These are phyloP conservation scores for Gymnosoma rotundatum DNA, from an alignment of 2,888 invertebrate genomes.

Conservation along the genomic window DNA sequence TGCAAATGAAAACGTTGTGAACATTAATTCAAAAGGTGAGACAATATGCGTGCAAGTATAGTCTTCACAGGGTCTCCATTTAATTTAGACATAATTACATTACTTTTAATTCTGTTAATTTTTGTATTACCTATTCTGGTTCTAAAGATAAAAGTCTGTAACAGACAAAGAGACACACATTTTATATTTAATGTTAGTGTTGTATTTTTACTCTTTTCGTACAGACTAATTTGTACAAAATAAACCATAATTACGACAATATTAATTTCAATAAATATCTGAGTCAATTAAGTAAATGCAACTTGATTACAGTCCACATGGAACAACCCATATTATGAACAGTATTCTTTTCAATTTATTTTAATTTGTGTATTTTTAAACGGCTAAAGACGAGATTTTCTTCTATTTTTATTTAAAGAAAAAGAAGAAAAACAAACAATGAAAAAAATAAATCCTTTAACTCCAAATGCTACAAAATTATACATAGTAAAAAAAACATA, in stretches of 20 bases:
- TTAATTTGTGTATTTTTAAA: neutral
- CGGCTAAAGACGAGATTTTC: neutral
- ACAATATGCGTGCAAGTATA: too few species aligned
- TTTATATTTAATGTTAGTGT: too few species aligned
- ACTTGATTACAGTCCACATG: neutral
- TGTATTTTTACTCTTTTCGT: too few species aligned
- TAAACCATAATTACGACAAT: neutral
- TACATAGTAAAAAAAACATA: neutral
- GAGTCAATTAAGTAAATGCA: neutral
- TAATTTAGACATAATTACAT: too few species aligned
- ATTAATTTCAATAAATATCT: neutral
- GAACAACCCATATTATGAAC: constrained; percentile 35
- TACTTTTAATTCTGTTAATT: too few species aligned
- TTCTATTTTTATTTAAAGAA: neutral
- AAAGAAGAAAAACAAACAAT: constrained; percentile 1
- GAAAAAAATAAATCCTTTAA: constrained; percentile 24
- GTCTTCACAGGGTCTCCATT: too few species aligned
- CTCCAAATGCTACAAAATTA: constrained; percentile 19
- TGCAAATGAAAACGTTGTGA: too few species aligned
- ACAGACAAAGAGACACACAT: too few species aligned
- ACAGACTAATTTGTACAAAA: too few species aligned
- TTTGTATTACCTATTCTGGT: too few species aligned
- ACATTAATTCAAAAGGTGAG: too few species aligned
- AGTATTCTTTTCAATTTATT: constrained; percentile 10
- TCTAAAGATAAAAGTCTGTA: too few species aligned